Evolutionary conservation across 1,140 invertebrate species (phyloP).

Genomic region (Penaeus chinensis): DNA sequence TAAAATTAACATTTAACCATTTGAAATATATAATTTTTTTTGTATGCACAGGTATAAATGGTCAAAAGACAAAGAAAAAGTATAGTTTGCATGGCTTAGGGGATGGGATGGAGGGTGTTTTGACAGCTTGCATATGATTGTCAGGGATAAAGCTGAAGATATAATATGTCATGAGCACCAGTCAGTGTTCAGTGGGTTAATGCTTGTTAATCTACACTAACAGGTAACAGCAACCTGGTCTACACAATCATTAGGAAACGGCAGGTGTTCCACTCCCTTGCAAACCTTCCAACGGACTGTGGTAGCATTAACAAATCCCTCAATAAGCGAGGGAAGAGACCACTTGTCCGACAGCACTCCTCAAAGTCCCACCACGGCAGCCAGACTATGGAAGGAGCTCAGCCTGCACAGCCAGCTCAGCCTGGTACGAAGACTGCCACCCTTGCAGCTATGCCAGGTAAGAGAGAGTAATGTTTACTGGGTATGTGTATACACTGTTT

Average conservation of each 20-base stretch:
- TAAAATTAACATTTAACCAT: too few species aligned
- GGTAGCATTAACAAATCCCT: constrained; percentile 82
- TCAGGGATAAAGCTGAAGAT: too few species aligned
- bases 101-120: too few species aligned
- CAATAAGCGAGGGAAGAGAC: constrained; percentile 71
- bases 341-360: constrained; percentile 62
- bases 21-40: too few species aligned
- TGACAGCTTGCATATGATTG: too few species aligned
- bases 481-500: neutral
- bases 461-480: neutral
- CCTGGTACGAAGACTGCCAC: constrained; percentile 91
- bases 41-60: too few species aligned
- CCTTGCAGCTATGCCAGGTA: constrained; percentile 72
- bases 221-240: constrained; percentile 95
- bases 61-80: too few species aligned
- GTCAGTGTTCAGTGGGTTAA: neutral
- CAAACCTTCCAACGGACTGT: constrained; percentile 94
- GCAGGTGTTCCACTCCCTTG: constrained; percentile 95
- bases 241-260: constrained; percentile 99
- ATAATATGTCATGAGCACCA: too few species aligned
- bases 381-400: constrained; percentile 82
- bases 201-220: constrained; percentile 29
- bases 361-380: constrained; percentile 66
- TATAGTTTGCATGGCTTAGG: too few species aligned
- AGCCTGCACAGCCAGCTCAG: constrained; percentile 87